Evolutionary conservation across 2,797 vertebrate genomes (phyloP).

Genomic region (Parauchenoglanis ngamensis): DNA sequence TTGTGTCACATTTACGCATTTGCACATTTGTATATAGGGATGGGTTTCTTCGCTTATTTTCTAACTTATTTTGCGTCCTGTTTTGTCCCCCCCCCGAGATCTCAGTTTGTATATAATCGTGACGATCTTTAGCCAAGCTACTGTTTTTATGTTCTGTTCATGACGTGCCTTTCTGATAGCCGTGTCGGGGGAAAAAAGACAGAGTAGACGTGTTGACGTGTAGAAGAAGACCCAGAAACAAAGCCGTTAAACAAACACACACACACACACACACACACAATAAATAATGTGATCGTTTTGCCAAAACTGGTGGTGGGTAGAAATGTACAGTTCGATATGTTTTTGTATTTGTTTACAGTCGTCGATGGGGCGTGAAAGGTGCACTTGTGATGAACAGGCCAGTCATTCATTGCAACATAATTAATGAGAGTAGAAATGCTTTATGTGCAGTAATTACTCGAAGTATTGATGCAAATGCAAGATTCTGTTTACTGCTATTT

Average conservation of each 20-base stretch:
- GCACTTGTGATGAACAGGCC: neutral
- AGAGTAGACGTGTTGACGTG: neutral
- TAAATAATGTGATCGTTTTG: constrained; percentile 11
- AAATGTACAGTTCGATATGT: constrained; percentile 8
- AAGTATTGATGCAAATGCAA: constrained; percentile 43
- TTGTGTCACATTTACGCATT: constrained; percentile 70
- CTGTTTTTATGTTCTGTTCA: constrained; percentile 61
- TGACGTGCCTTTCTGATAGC: constrained; percentile 73
- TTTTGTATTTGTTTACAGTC: constrained; percentile 48
- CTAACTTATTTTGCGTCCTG: constrained; percentile 39
- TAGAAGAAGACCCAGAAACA: neutral
- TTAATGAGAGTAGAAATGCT: neutral
- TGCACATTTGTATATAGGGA: constrained; percentile 79
- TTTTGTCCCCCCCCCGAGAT: constrained; percentile 21
- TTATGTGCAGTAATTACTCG: constrained; percentile 24
- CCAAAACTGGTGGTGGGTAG: constrained; percentile 40
- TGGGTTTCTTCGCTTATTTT: constrained; percentile 56
- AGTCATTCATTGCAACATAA: neutral
- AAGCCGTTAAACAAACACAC: neutral
- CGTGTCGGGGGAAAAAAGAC: neutral
- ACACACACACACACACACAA: neutral
- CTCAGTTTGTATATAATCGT: constrained; percentile 54
- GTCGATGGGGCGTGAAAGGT: neutral
- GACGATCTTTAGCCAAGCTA: constrained; percentile 64
- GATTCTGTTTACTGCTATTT: constrained; percentile 10